Evolutionary conservation across 2,888 invertebrate genomes (phyloP).

Genomic region (Callimorpha dominula): DNA sequence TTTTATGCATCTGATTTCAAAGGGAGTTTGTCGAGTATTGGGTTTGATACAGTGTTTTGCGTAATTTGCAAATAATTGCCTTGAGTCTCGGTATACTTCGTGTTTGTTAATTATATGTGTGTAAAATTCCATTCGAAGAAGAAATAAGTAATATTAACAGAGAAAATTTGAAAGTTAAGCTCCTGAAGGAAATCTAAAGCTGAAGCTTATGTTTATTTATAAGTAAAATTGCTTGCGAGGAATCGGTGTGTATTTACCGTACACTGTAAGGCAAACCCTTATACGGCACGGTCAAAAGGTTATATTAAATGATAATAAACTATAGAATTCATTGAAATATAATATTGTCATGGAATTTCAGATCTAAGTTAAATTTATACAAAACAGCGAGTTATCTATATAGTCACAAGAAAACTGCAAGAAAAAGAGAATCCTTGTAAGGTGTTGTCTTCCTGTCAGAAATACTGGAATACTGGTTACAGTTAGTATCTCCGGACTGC

Average conservation of each 20-base stretch:
- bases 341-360: not conserved
- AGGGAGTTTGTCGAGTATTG: not conserved
- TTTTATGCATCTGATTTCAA: not conserved
- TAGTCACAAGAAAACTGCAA: not conserved
- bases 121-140: too few relatives aligned
- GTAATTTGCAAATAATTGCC: not conserved
- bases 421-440: not conserved
- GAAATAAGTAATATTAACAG: too few relatives aligned
- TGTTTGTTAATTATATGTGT: too few relatives aligned
- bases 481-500: too few relatives aligned
- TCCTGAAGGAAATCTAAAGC: too few relatives aligned
- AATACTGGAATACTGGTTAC: too few relatives aligned
- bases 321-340: not conserved
- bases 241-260: not conserved
- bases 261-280: not conserved
- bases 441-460: not conserved
- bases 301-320: not conserved
- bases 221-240: too few relatives aligned
- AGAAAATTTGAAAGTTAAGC: too few relatives aligned
- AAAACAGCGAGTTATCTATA: too few relatives aligned
- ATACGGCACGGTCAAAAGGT: not conserved
- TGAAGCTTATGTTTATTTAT: too few relatives aligned
- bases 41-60: not conserved
- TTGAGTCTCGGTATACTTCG: not conserved
- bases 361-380: not conserved